Evolutionary conservation across 2,797 vertebrate genomes (phyloP), one percentile per base, ranked within the genome.

Genomic region (Arrhamphus sclerolepis): DNA sequence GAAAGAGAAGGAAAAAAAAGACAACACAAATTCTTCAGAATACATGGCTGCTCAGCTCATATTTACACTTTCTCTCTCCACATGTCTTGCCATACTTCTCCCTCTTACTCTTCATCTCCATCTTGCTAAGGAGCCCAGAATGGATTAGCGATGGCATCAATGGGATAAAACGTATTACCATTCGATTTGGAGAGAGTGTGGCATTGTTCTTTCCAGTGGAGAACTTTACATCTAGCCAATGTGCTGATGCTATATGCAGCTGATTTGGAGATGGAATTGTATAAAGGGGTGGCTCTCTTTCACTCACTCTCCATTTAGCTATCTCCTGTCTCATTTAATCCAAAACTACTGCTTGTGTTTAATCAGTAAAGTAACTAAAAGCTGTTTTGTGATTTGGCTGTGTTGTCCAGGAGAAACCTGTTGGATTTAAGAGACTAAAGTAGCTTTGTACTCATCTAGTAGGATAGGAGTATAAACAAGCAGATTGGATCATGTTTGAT

Each of bases 71-170:
- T 73, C 59, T 79, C 77, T 81, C 76, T 59, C 72, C 68, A 49
- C n/a, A 4, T 2, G 49, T 57, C 69, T 62, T 72, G 67, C 81
- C 61, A 77, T 78, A 76, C 73, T 58, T 54, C 82, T 83, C 73
- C 52, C 65, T 69, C 72, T 72, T 64, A 75, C 76, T 71, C 84
- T 71, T 60, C 78, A 78, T 78, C 82, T 73, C 86, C 80, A 81
- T 87, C 86, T 86, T 73, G 71, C 88, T 81, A 77, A 87, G 70
- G 81, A 88, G 90, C 87, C 87, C 81, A 83, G 89, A 89, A 90
- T 91, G 91, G 92, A 94, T 93, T 93, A 93, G 87, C 88, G 88
- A 89, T 90, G 89, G 84, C 90, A 92, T 93, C 90, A 91, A 88
- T 89, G 75, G 89, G 89, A 91, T 90, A 87, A 90, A 90, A 92